Evolutionary conservation across 2,113 vertebrate species (phyloP), one percentile per base, ranked within the genome.

Genomic region (Strix uralensis): DNA sequence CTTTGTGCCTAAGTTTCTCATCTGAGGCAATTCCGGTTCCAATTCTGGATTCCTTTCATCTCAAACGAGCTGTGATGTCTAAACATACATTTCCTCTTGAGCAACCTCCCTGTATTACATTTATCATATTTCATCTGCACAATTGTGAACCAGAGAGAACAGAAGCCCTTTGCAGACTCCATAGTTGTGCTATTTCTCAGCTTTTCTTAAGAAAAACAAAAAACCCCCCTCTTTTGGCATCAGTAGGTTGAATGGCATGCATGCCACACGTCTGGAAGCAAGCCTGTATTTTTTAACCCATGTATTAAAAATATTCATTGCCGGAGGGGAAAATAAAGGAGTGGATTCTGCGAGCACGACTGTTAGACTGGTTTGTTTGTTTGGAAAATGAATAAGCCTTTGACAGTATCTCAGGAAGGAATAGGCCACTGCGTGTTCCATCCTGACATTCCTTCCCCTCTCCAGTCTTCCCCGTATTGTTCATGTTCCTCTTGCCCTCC

Each of bases 341-440:
- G 25, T 11, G 67, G 40, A 75, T 94, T 96, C 95, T 62, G 34
- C 1, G 2, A 92, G 74, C 65, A 88, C 0, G 4, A 89, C 63
- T 90, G 67, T 81, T 85, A 74, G 65, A 94, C 61, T 34, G 42
- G 82, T 96, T 92, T 75, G 81, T 96, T 97, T 97, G 95, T 97
- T 97, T 97, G 93, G 86, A 77, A 96, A 97, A 97, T 92, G 96
- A 98, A 98, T 95, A 95, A 95, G 94, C 90, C 92, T 96, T 97
- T 98, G 96, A 89, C 91, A 88, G 95, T 67, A 93, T 92, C 93
- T 95, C 86, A 96, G 93, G 65, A 95, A 96, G 92, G 52, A 92
- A 93, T 44, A 74, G 42, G 57, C 88, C 81, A 54, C 73, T 40
- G 62, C 3, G 2, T 81, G 81, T 91, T 95, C 89, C 89, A 93